phyloP scores from a whole-genome alignment of 2,797 vertebrate genomes.

The Eremophila alpestris region DNA sequence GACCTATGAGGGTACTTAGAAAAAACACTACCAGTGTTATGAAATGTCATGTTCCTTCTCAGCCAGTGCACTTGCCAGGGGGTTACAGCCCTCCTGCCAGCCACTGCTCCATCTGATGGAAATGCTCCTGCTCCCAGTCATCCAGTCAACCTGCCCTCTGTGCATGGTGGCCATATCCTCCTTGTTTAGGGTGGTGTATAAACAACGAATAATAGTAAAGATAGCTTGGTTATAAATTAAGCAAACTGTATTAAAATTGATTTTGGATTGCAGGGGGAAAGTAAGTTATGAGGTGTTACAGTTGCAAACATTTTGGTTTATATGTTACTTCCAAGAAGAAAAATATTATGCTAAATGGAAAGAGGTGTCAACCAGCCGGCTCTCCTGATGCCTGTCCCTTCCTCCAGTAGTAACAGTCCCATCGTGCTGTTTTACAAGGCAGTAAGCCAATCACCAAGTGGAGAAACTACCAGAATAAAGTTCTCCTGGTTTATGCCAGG shows the following conservation, averaged over 20 bases:
- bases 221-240: conserved; percentile 23
- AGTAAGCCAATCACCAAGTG: conserved; percentile 44
- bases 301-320: conserved; percentile 68
- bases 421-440: conserved; percentile 57
- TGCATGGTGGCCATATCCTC: rapidly evolving
- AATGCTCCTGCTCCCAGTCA: background rate
- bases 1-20: background rate
- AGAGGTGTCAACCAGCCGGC: conserved; percentile 7
- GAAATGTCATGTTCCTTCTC: rapidly evolving
- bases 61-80: rapidly evolving
- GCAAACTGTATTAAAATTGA: conserved; percentile 1
- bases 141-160: background rate
- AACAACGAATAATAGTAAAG: background rate
- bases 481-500: background rate
- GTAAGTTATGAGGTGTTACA: conserved; percentile 68
- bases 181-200: background rate
- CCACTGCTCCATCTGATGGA: rapidly evolving
- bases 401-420: conserved; percentile 3
- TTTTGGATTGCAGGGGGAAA: background rate
- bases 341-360: conserved; percentile 61
- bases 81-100: background rate
- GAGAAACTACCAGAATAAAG: conserved; percentile 17
- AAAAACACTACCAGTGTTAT: background rate
- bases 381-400: conserved; percentile 19
- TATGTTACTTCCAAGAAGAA: conserved; percentile 61